phyloP scores from a whole-genome alignment of 2,113 vertebrate genomes.

The Carassius auratus region DNA sequence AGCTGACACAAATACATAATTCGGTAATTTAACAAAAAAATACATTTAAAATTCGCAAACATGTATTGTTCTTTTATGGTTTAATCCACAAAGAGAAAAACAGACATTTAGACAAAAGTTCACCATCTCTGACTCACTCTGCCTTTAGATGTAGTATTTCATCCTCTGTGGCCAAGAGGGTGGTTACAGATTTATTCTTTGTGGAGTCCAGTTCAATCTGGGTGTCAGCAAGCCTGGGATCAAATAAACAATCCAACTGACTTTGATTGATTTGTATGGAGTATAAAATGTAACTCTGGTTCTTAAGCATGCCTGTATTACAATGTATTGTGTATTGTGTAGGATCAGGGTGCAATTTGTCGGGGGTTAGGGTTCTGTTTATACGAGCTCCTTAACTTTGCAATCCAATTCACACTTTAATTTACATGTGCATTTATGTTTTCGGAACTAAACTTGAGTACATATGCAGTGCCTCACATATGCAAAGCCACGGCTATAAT shows the following conservation, averaged over 20 bases:
- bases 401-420: too few relatives aligned
- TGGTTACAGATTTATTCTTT: constrained; percentile 82
- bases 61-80: neutral
- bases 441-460: too few relatives aligned
- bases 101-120: neutral
- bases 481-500: too few relatives aligned
- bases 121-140: constrained; percentile 73
- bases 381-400: neutral
- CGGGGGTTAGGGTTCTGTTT: neutral
- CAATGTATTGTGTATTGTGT: too few relatives aligned
- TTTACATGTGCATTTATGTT: too few relatives aligned
- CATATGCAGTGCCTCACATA: too few relatives aligned
- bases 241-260: constrained; percentile 57
- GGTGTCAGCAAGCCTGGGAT: constrained; percentile 78
- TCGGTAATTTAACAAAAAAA: neutral
- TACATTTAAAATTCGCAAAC: neutral
- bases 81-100: neutral
- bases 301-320: neutral
- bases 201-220: constrained; percentile 81
- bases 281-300: neutral
- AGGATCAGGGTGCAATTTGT: neutral
- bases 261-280: neutral
- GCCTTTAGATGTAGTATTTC: constrained; percentile 86
- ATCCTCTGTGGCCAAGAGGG: constrained; percentile 83
- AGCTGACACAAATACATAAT: constrained; percentile 73